Conservation (phyloP, 2,113 vertebrate species). For the Megaleporinus macrocephalus region DNA sequence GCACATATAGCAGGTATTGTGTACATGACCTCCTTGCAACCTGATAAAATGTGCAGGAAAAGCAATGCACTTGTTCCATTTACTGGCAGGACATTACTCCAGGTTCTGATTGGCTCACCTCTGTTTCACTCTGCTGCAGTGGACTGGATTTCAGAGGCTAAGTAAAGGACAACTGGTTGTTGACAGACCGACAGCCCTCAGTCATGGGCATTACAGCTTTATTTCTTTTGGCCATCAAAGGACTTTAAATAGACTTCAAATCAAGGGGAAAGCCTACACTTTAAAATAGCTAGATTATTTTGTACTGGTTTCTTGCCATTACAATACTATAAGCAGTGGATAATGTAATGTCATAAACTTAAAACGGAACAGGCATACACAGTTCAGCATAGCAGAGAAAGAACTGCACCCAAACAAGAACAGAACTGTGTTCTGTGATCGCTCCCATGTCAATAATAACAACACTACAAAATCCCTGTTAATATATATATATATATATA, state of each 20-base stretch:
- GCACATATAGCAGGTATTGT: not conserved
- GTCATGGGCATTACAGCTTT: constrained; percentile 30
- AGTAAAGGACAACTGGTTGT: constrained; percentile 45
- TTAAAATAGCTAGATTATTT: constrained; percentile 59
- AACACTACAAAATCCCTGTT: not conserved
- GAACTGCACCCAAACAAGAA: not conserved
- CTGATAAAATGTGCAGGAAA: not conserved
- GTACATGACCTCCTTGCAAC: not conserved
- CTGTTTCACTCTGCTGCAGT: not conserved
- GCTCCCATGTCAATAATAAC: not conserved
- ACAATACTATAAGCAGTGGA: constrained; percentile 26
- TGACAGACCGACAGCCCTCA: constrained; percentile 28
- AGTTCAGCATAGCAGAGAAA: not conserved
- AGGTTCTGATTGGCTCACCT: constrained; percentile 20
- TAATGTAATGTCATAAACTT: not conserved
- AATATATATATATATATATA: no score
- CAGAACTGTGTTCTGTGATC: not conserved
- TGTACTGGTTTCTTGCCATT: constrained; percentile 66
- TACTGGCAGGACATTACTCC: not conserved
- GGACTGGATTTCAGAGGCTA: not conserved
- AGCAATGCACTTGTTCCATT: not conserved
- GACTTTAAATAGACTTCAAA: constrained; percentile 50
- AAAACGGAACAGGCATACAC: not conserved
- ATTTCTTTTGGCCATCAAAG: constrained; percentile 44
- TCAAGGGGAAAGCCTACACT: constrained; percentile 42